Evolutionary conservation across 2,113 vertebrate species (phyloP), one percentile per base, ranked within the genome.

Genomic region (Pipra filicauda): DNA sequence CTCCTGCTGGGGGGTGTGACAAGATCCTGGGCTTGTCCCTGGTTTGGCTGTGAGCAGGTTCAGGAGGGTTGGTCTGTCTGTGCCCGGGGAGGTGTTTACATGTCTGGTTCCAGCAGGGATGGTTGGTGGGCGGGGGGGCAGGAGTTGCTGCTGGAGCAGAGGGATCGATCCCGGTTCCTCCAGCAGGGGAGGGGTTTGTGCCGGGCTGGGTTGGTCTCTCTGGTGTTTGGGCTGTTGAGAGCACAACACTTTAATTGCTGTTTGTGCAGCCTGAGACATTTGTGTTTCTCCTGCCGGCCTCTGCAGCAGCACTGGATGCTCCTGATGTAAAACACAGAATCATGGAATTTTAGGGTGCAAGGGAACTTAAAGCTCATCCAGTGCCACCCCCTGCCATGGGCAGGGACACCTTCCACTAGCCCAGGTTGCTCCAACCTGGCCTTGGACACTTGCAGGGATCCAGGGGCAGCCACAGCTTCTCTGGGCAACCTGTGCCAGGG

Each of bases 301-400:
- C 37, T 39, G 52, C 46, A 59, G 59, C 43, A 77, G 19, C 54
- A 8, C 41, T 30, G 28, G 74, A 24, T 30, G 28, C 28, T 90
- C 52, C 57, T 5, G 7, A 3, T 55, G 57, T 55, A 26, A 67
- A 84, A 78, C 21, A 15, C 3, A 37, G 43, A 51, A 41, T 23
- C 17, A 31, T 2, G 48, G 48, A 70, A 49, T 27, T 31, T 70
- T 55, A n/a, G 11, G 8, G 1, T 3, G 30, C 20, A 35, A 89
- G 2, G 9, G 17, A 48, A 6, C 8, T 39, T 15, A 35, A 61
- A 61, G 3, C 4, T 0, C 54, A 35, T 5, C 28, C 20, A 0
- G 4, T 23, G 0, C 5, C n/a, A 31, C 5, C 46, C 37, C 3
- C 8, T 51, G 43, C 26, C 69, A 58, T 7, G 43, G 10, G 7